Evolutionary conservation across 2,113 vertebrate species (phyloP), one percentile per base, ranked within the genome.

Genomic region (Beaufortia kweichowensis): DNA sequence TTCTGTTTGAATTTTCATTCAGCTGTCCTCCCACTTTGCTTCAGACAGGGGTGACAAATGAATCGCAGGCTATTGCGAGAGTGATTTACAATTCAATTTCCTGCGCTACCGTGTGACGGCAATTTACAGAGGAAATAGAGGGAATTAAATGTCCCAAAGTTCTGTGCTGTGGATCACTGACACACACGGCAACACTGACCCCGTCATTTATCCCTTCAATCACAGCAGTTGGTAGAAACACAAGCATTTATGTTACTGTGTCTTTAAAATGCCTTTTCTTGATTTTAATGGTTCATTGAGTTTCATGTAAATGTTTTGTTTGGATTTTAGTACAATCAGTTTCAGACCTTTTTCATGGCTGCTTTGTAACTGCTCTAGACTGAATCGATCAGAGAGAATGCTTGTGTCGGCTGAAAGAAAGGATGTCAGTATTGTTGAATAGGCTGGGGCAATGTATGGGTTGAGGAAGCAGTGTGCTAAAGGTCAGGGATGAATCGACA

Each of bases 81-180:
- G 6, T 48, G 24, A 67, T 67, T 67, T 50, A 12, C 43, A 67
- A 67, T 50, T 67, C 24, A 48, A 29, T 67, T 29, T 67, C 64
- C 64, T 50, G 64, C 41, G 6, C 24, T n/a, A n/a, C 64, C n/a
- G 43, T 67, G 43, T 48, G 41, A 67, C 48, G 24, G 17, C 9
- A 7, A 67, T 48, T 48, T 67, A 67, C 24, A 29, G 64, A 50
- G 41, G 43, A 48, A n/a, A 29, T 48, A 12, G 17, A 29, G 41
- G 41, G 41, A 67, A 67, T 50, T n/a, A 48, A 67, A 67, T 4
- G 17, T 67, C 41, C 41, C 24, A n/a, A 7, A 66, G 24, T 67
- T 43, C 8, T 29, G 41, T 67, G 41, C 24, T 50, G 43, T 28
- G 48, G 12, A 11, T 46, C 41, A 46, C 11, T n/a, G 41, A 48